phyloP scores from a whole-genome alignment of 2,797 vertebrate species.

The Urocyon cinereoargenteus region DNA sequence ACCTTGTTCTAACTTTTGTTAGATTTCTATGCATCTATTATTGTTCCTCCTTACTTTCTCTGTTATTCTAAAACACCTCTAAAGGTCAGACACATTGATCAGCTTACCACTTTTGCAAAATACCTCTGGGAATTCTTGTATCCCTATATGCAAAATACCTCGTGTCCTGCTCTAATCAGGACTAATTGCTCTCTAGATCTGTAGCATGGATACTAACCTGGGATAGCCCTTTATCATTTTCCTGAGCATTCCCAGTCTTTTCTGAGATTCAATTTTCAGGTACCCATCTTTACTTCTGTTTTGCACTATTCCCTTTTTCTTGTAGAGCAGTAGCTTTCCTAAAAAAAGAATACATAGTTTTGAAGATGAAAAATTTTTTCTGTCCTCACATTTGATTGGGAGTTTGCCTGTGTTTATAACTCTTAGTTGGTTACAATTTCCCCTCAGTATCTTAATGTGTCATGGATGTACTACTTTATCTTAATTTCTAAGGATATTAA shows the following conservation, averaged over 20 bases:
- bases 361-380: background rate
- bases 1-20: background rate
- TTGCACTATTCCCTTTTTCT: background rate
- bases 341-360: background rate
- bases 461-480: background rate
- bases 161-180: background rate
- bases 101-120: background rate
- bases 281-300: background rate
- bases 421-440: background rate
- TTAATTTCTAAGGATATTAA: background rate
- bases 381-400: background rate
- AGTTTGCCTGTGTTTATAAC: background rate
- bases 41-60: background rate
- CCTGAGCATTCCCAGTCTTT: background rate
- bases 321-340: background rate
- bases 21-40: background rate
- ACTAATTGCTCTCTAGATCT: background rate
- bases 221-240: background rate
- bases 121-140: background rate
- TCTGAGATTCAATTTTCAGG: background rate
- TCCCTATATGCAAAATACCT: background rate
- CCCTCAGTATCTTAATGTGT: background rate
- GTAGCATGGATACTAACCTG: background rate
- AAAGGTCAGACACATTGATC: background rate
- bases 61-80: background rate